Percentiles rank a stretch among this genome's conserved stretches.
Conservation (phyloP, 2,113 vertebrate genomes). For the Pollimyrus isidori region DNA sequence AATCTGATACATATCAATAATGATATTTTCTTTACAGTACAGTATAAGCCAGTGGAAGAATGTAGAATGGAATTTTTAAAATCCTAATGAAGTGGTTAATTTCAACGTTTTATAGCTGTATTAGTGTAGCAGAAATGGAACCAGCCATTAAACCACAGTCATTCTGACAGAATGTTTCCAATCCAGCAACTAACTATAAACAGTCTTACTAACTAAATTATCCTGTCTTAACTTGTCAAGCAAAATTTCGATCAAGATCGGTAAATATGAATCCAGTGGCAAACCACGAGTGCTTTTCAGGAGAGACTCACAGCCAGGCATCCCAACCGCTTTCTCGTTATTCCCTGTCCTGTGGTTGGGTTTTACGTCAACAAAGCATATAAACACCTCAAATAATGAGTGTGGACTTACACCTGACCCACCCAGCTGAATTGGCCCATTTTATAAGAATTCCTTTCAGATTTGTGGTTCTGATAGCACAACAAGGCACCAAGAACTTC, state of each 20-base stretch:
- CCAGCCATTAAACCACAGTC: background rate
- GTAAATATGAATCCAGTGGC: background rate
- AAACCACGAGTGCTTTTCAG: background rate
- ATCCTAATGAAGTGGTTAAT: background rate
- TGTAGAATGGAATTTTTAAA: background rate
- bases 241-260: background rate
- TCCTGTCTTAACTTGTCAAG: background rate
- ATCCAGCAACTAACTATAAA: conserved; percentile 33
- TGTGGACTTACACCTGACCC: background rate
- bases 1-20: background rate
- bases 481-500: background rate
- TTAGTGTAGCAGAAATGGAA: background rate
- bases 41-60: background rate
- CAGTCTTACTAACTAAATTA: background rate
- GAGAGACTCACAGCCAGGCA: background rate
- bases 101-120: background rate
- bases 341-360: background rate
- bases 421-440: background rate
- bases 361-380: background rate
- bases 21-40: background rate
- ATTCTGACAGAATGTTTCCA: conserved; percentile 15
- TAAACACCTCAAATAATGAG: background rate
- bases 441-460: background rate
- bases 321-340: background rate
- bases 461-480: background rate